Evolutionary conservation across 2,797 vertebrate species (phyloP).

Genomic region (Poeciliopsis paucimaculata): DNA sequence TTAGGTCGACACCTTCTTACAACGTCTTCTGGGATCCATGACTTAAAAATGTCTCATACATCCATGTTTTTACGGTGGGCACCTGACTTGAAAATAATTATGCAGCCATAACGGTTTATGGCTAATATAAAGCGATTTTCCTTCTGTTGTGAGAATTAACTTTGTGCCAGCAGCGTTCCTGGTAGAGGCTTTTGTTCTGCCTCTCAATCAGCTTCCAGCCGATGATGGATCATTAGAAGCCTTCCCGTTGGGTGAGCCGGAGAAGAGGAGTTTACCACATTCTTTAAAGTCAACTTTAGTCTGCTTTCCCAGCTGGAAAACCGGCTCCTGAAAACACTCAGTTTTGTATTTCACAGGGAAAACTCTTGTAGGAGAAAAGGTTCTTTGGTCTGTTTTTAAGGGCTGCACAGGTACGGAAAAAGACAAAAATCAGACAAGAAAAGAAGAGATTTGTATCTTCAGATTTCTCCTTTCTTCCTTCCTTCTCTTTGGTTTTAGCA

Average conservation of each 20-base stretch:
- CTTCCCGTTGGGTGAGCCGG: constrained; percentile 30
- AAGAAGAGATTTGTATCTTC: neutral
- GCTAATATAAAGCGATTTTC: neutral
- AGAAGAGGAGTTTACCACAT: constrained; percentile 36
- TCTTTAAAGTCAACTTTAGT: constrained; percentile 38
- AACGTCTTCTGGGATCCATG: too few relatives aligned
- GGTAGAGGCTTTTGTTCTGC: constrained; percentile 7
- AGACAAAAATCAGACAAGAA: neutral
- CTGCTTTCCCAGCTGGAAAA: constrained; percentile 26
- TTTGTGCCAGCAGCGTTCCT: neutral
- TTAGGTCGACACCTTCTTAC: neutral
- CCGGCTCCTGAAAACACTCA: constrained; percentile 2
- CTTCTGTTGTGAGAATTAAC: neutral
- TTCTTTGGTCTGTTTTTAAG: neutral
- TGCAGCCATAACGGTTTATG: neutral
- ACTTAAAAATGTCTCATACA: too few relatives aligned
- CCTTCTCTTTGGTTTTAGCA: neutral
- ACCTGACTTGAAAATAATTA: neutral
- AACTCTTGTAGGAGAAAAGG: neutral
- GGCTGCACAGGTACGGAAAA: neutral
- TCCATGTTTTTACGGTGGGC: neutral
- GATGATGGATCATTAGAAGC: constrained; percentile 41
- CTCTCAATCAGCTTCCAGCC: constrained; percentile 24
- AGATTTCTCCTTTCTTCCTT: neutral
- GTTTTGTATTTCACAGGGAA: neutral